Conservation (phyloP, 2,888 invertebrate species). For the Latheticus oryzae region DNA sequence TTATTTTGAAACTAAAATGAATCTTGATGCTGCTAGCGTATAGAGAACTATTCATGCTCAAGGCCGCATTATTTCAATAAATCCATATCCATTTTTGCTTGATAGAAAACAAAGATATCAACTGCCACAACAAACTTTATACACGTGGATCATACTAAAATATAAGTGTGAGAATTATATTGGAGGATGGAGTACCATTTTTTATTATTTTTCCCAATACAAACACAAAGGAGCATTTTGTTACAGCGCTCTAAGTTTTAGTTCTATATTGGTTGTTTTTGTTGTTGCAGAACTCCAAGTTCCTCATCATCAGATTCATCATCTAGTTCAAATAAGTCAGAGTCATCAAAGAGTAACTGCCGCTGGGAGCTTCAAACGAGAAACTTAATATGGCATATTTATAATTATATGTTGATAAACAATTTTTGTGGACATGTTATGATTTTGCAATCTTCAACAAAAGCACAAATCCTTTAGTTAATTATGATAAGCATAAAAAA, state of each 20-base stretch:
- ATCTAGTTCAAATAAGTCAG: not conserved
- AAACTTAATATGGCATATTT: no score
- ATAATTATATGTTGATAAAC: constrained; percentile 2
- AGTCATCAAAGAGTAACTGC: no score
- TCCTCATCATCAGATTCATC: not conserved
- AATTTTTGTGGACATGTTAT: constrained; percentile 1
- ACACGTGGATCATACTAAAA: not conserved
- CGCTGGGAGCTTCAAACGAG: no score
- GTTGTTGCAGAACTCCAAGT: constrained; percentile 1
- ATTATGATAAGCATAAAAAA: constrained; percentile 4
- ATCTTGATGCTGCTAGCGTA: not conserved
- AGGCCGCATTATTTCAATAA: not conserved
- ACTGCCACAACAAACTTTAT: constrained; percentile 3
- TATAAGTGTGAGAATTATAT: constrained; percentile 1
- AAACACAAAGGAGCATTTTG: constrained; percentile 3
- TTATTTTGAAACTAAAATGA: not conserved
- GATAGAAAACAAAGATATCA: not conserved
- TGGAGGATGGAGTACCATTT: not conserved
- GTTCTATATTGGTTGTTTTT: constrained; percentile 1
- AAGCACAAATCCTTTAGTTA: constrained; percentile 1
- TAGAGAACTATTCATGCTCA: constrained; percentile 1
- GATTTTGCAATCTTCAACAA: not conserved
- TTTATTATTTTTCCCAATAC: not conserved
- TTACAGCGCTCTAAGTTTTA: not conserved
- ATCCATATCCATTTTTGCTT: not conserved